phyloP scores from a whole-genome alignment of 1,140 invertebrate species.

The Drosophila obscura region DNA sequence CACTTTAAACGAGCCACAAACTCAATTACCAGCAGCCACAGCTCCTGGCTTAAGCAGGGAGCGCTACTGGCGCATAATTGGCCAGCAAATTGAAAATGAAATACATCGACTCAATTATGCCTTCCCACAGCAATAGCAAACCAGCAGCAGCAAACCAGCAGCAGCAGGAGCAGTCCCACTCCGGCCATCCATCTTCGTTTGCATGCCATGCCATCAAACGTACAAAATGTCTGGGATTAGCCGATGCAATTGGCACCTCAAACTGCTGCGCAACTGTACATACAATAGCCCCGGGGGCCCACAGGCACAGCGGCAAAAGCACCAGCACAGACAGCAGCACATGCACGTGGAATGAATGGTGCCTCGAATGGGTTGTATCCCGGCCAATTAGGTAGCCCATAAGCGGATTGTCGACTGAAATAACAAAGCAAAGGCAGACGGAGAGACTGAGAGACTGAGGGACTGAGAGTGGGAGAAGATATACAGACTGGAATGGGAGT shows the following conservation, averaged over 20 bases:
- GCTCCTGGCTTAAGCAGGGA: slow-evolving; percentile 21
- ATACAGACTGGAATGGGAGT: not conserved
- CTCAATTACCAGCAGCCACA: slow-evolving; percentile 34
- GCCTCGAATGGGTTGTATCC: not conserved
- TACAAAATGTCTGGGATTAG: not conserved
- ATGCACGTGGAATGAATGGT: not conserved
- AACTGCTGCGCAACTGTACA: slow-evolving; percentile 3
- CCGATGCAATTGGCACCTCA: slow-evolving; percentile 3
- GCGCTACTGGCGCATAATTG: slow-evolving; percentile 41
- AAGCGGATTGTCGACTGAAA: slow-evolving; percentile 20
- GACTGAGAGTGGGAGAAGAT: not conserved
- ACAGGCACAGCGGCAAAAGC: too few relatives aligned
- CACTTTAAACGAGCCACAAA: slow-evolving; percentile 22
- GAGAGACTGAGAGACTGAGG: not conserved
- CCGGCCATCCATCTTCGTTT: too few relatives aligned
- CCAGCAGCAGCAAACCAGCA: not conserved
- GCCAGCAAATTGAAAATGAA: slow-evolving; percentile 49
- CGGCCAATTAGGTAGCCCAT: slow-evolving; percentile 14
- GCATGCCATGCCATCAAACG: too few relatives aligned
- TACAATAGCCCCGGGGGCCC: not conserved
- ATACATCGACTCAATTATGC: slow-evolving; percentile 53
- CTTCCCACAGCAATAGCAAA: not conserved
- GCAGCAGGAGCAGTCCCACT: too few relatives aligned
- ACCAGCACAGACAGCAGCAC: not conserved
- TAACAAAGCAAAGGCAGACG: slow-evolving; percentile 4